Conservation (phyloP, 2,113 vertebrate genomes). For the Tichodroma muraria region DNA sequence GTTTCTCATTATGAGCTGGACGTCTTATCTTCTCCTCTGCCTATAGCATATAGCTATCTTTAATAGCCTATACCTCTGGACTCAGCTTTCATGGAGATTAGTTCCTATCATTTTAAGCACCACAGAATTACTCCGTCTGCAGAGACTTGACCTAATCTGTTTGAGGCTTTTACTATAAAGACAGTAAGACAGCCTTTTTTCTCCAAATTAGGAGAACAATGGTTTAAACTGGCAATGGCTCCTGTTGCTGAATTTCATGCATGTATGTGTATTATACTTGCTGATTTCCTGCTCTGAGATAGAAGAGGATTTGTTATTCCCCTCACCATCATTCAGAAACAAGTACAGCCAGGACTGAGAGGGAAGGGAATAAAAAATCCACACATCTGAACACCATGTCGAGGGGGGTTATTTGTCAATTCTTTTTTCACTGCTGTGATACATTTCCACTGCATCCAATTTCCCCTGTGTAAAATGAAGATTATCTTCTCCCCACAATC, state of each 20-base stretch:
- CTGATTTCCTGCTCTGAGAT: conserved; percentile 22
- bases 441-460: conserved; percentile 15
- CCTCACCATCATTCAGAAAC: background rate
- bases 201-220: conserved; percentile 48
- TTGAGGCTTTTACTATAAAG: conserved; percentile 48
- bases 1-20: conserved; percentile 63
- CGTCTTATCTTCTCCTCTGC: conserved; percentile 59
- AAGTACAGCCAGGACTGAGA: background rate
- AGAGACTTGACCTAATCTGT: conserved; percentile 68
- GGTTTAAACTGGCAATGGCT: conserved; percentile 30
- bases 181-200: conserved; percentile 41
- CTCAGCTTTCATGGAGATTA: conserved; percentile 66
- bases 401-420: background rate
- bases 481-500: conserved; percentile 42
- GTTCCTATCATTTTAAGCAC: conserved; percentile 61
- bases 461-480: conserved; percentile 29
- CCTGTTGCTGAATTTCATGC: conserved; percentile 51
- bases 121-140: conserved; percentile 65
- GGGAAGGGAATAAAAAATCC: background rate
- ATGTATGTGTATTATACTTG: conserved; percentile 5
- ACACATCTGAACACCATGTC: background rate
- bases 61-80: conserved; percentile 47
- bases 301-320: background rate
- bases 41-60: conserved; percentile 50
- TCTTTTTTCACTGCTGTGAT: background rate